Percentiles rank a stretch among this genome's conserved stretches.
phyloP scores from a whole-genome alignment of 2,797 vertebrate genomes.

The Pseudochirops corinnae region DNA sequence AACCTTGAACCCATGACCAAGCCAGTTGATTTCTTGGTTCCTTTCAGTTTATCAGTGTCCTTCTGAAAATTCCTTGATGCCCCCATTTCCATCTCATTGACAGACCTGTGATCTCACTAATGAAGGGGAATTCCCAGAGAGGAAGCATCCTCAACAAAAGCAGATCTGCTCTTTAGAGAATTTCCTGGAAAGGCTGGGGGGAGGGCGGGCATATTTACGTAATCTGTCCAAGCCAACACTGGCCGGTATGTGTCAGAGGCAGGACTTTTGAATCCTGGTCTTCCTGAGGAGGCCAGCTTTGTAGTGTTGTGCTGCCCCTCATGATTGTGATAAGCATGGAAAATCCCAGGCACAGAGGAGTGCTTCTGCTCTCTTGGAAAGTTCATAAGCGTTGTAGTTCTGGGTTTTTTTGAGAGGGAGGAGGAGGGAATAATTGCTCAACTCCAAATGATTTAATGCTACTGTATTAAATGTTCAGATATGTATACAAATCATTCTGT shows the following conservation, averaged over 20 bases:
- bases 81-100: background rate
- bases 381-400: background rate
- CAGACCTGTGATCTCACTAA: background rate
- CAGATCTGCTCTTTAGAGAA: background rate
- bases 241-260: background rate
- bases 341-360: background rate
- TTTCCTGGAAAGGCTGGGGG: background rate
- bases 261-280: background rate
- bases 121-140: background rate
- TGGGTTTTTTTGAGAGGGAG: background rate
- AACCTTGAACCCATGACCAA: background rate
- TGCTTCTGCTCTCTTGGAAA: background rate
- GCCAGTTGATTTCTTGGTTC: background rate
- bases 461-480: slow-evolving; percentile 55
- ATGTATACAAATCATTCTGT: slow-evolving; percentile 53
- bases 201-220: background rate
- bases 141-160: background rate
- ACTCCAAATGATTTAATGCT: slow-evolving; percentile 37
- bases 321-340: background rate
- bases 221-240: background rate
- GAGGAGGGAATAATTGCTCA: slow-evolving; percentile 39
- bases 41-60: background rate
- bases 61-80: background rate
- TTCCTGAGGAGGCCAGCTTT: background rate
- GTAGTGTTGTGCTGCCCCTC: background rate